Percentiles rank a stretch among this genome's conserved stretches.
These are phyloP conservation scores for Tetramorium simillimum DNA, from an alignment of 1,140 invertebrate species.

Conservation along the genomic window DNA sequence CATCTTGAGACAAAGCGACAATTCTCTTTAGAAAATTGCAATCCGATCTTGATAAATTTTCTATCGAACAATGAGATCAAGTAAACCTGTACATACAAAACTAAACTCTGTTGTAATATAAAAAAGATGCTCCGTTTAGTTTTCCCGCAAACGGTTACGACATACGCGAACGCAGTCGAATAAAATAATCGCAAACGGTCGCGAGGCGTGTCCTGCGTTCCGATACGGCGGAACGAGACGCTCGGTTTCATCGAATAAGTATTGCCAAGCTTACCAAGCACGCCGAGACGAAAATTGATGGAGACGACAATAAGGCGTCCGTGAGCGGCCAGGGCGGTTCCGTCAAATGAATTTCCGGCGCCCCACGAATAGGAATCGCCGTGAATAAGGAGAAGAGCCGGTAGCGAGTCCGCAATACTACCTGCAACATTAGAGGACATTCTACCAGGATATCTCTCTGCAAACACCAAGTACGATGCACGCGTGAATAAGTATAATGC, in stretches of 20 bases:
- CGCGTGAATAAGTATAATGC: background rate
- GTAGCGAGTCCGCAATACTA: conserved; percentile 85
- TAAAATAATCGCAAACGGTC: conserved; percentile 7
- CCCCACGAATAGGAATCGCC: conserved; percentile 98
- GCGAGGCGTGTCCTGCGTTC: background rate
- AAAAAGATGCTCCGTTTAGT: background rate
- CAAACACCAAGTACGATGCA: background rate
- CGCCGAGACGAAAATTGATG: conserved; percentile 98
- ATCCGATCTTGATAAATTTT: too few relatives aligned
- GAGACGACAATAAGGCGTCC: conserved; percentile 98
- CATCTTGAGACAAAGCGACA: background rate
- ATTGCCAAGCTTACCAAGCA: conserved; percentile 91
- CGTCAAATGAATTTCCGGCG: conserved; percentile 97
- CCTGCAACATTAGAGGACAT: conserved; percentile 75
- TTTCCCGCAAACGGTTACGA: background rate
- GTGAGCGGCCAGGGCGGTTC: conserved; percentile 95
- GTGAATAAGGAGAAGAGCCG: conserved; percentile 95
- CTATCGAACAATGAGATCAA: too few relatives aligned
- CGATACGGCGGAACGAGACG: background rate
- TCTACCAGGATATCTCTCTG: conserved; percentile 23
- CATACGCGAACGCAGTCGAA: background rate
- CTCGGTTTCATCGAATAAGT: background rate
- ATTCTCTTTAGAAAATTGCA: too few relatives aligned
- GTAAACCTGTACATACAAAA: too few relatives aligned
- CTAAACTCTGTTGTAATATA: too few relatives aligned